Percentiles rank a stretch among this genome's conserved stretches.
Evolutionary conservation across 2,113 vertebrate species (phyloP).

Genomic region (Amazona guildingii): DNA sequence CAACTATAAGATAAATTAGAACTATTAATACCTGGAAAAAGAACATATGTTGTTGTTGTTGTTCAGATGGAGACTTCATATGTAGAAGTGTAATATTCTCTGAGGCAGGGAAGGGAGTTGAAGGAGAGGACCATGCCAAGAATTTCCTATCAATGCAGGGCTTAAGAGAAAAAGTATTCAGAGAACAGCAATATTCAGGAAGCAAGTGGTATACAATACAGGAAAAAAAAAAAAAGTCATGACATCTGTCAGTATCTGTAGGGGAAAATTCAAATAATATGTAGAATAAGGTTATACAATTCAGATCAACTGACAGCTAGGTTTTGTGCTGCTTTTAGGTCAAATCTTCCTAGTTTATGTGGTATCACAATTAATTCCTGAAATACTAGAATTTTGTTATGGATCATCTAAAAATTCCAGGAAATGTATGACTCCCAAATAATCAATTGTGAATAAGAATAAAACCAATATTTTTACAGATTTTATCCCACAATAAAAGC

Average conservation of each 20-base stretch:
- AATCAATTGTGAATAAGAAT: not conserved
- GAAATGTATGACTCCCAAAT: not conserved
- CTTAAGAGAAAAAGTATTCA: not conserved
- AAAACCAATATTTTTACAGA: not conserved
- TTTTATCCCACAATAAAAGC: not conserved
- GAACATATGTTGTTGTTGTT: not conserved
- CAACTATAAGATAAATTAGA: not conserved
- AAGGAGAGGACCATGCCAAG: not conserved
- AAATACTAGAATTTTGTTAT: not conserved
- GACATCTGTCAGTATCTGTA: not conserved
- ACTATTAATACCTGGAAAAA: not conserved
- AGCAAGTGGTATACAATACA: not conserved
- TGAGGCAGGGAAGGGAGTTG: not conserved
- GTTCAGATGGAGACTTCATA: not conserved
- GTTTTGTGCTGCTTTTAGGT: not conserved
- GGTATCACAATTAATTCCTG: not conserved
- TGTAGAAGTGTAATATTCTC: not conserved
- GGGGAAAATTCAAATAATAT: not conserved
- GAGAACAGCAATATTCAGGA: not conserved
- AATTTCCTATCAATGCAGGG: not conserved
- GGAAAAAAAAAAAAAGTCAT: not conserved
- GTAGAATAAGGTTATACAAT: not conserved
- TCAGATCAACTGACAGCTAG: not conserved
- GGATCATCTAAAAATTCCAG: not conserved
- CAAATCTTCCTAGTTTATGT: not conserved